These are phyloP conservation scores for Fistularia commersonii DNA, from an alignment of 2,797 vertebrate genomes.

Conservation along the genomic window DNA sequence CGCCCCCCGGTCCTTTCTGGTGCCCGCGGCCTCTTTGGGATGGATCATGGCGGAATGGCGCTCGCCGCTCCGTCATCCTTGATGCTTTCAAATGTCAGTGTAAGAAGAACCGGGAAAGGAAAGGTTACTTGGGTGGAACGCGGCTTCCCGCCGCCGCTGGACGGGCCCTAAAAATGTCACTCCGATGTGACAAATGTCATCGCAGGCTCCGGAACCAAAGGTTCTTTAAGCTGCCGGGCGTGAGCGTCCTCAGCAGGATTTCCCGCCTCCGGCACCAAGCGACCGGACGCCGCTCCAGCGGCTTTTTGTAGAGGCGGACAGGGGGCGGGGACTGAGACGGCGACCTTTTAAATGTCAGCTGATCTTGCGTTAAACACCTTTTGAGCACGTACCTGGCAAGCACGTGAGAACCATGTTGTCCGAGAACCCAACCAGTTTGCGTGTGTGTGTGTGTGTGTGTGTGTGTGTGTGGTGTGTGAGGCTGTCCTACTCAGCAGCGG, in stretches of 20 bases:
- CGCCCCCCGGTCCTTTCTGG: too few relatives aligned
- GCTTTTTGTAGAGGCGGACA: neutral
- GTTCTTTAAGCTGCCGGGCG: slow-evolving; percentile 17
- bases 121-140: slow-evolving; percentile 37
- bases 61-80: neutral
- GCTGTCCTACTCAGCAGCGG: too few relatives aligned
- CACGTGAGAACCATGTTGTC: too few relatives aligned
- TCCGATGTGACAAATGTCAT: slow-evolving; percentile 46
- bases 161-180: slow-evolving; percentile 51
- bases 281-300: slow-evolving; percentile 17
- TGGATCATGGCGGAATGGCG: too few relatives aligned
- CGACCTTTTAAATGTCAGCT: too few relatives aligned
- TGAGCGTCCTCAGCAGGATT: too few relatives aligned
- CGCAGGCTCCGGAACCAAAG: slow-evolving; percentile 14
- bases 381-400: too few relatives aligned
- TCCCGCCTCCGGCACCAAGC: too few relatives aligned
- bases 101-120: slow-evolving; percentile 24
- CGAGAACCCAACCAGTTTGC: neutral
- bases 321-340: too few relatives aligned
- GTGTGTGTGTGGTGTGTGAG: too few relatives aligned
- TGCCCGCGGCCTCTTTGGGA: too few relatives aligned
- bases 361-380: too few relatives aligned
- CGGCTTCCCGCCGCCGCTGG: slow-evolving; percentile 14
- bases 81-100: slow-evolving; percentile 51
- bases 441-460: neutral